These are phyloP conservation scores for Chionoecetes opilio DNA, from an alignment of 1,140 invertebrate species.

Conservation along the genomic window DNA sequence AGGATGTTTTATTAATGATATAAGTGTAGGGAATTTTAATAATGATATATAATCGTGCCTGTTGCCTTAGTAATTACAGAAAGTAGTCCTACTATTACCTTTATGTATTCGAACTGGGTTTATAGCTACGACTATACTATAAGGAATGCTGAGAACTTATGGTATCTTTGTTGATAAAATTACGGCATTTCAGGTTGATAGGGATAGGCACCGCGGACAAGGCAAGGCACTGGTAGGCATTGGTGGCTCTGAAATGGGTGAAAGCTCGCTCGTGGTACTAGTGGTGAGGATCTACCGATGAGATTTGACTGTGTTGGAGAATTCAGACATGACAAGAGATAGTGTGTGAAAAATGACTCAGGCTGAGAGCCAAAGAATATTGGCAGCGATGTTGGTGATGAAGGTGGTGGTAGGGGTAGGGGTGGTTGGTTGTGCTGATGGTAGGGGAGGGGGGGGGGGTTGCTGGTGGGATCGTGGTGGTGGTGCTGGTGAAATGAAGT, in stretches of 20 bases:
- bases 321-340: slow-evolving; percentile 70
- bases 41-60: neutral
- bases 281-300: slow-evolving; percentile 40
- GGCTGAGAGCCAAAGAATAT: slow-evolving; percentile 62
- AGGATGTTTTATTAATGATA: neutral
- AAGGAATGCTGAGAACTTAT: neutral
- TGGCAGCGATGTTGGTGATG: slow-evolving; percentile 54
- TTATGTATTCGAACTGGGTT: neutral
- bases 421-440: neutral
- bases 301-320: slow-evolving; percentile 60
- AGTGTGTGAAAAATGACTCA: slow-evolving; percentile 68
- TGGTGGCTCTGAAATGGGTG: neutral
- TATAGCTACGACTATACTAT: neutral
- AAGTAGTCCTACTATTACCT: neutral
- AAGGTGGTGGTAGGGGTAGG: neutral
- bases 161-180: no score
- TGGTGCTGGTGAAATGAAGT: slow-evolving; percentile 24
- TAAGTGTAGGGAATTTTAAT: no score
- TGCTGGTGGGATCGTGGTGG: neutral
- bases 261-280: neutral
- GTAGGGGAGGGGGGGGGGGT: neutral
- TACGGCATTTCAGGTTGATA: no score
- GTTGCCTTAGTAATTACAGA: neutral
- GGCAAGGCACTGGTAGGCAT: neutral
- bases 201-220: neutral